Percentiles rank a stretch among this genome's conserved stretches.
These are phyloP conservation scores for Octodon degus DNA, from an alignment of 2,113 vertebrate genomes.

Conservation along the genomic window DNA sequence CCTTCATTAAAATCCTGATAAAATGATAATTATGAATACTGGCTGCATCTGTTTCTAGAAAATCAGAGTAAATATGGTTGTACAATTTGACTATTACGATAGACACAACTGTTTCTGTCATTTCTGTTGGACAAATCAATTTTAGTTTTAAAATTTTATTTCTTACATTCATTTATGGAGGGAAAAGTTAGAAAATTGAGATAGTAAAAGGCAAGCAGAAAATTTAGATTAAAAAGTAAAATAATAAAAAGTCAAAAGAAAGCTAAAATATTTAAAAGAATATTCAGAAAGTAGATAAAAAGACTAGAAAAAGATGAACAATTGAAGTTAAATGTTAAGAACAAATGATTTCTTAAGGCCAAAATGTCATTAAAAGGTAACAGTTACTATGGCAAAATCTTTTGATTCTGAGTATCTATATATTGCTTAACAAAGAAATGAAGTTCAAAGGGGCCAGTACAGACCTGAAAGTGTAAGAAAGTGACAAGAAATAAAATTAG, in stretches of 20 bases:
- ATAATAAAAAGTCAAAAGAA: neutral
- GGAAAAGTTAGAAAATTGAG: neutral
- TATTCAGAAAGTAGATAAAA: neutral
- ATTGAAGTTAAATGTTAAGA: conserved; percentile 5
- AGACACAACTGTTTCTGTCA: neutral
- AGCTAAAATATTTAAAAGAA: neutral
- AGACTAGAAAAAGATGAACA: conserved; percentile 11
- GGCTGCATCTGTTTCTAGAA: neutral
- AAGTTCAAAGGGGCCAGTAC: neutral
- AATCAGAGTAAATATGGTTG: neutral
- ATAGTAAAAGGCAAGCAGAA: neutral
- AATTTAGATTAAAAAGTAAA: conserved; percentile 42
- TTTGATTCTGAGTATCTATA: neutral
- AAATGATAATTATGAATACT: neutral
- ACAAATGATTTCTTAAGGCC: conserved; percentile 1
- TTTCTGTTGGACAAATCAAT: neutral
- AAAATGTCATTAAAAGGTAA: neutral
- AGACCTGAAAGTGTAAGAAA: neutral
- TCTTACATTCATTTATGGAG: conserved; percentile 2
- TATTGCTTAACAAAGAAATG: neutral
- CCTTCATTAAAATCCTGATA: conserved; percentile 13
- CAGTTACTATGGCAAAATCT: neutral
- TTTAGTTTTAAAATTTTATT: conserved; percentile 36
- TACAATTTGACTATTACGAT: neutral
- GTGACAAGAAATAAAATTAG: conserved; percentile 31